A percentile compares a stretch with the other conserved stretches of the same genome.
Evolutionary conservation across 2,888 invertebrate genomes (phyloP).

Genomic region (Callinectes sapidus): DNA sequence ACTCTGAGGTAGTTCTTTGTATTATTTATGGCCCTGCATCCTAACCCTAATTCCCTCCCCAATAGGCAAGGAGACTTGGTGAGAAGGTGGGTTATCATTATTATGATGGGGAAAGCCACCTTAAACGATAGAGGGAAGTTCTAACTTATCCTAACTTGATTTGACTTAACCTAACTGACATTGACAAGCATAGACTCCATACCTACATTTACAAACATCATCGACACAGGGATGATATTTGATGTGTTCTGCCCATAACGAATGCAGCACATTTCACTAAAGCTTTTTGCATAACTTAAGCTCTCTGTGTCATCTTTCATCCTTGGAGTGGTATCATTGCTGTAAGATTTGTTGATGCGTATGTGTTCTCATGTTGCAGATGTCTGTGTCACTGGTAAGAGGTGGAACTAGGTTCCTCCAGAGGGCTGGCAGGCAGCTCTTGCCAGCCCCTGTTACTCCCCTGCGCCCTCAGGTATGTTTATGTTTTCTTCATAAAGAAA

Average conservation of each 20-base stretch:
- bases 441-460: slow-evolving; percentile 24
- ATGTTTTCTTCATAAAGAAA: too few species aligned
- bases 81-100: too few species aligned
- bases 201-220: neutral
- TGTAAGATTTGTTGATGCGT: neutral
- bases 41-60: too few species aligned
- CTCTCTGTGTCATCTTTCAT: neutral
- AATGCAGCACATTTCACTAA: too few species aligned
- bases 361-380: slow-evolving; percentile 37
- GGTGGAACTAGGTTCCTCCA: slow-evolving; percentile 25
- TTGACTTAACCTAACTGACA: too few species aligned
- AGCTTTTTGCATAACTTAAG: neutral
- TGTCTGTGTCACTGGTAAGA: slow-evolving; percentile 52
- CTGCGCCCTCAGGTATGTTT: slow-evolving; percentile 46
- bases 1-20: too few species aligned
- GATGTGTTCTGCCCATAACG: neutral
- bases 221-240: neutral
- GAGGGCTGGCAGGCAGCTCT: neutral
- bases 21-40: too few species aligned
- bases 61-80: too few species aligned
- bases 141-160: neutral
- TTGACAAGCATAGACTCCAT: neutral
- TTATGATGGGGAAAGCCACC: too few species aligned
- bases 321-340: neutral
- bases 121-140: neutral